Percentiles rank a stretch among this genome's conserved stretches.
Evolutionary conservation across 2,888 invertebrate species (phyloP).

Genomic region (Microplitis manilae): DNA sequence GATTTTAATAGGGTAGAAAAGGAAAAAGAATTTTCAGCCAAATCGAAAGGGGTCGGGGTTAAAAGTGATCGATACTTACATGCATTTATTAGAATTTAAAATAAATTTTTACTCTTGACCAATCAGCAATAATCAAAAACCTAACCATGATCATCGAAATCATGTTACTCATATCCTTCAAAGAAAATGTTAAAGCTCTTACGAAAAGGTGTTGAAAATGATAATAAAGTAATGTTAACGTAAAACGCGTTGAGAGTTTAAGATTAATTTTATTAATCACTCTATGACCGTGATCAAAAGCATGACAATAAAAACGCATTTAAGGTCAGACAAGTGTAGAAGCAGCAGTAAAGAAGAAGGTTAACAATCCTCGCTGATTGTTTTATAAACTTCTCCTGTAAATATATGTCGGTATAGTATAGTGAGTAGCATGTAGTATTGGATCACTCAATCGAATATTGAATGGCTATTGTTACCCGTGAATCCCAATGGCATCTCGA

Average conservation of each 20-base stretch:
- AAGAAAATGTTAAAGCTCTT: background rate
- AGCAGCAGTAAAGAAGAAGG: background rate
- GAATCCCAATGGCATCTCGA: constrained; percentile 7
- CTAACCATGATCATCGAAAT: background rate
- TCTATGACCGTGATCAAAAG: background rate
- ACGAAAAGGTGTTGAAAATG: background rate
- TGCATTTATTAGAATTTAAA: too few species aligned
- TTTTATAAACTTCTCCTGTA: background rate
- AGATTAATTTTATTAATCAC: constrained; percentile 49
- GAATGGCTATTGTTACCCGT: constrained; percentile 20
- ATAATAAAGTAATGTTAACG: background rate
- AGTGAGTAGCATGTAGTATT: background rate
- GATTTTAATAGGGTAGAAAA: too few species aligned
- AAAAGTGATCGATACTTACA: too few species aligned
- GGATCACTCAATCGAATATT: constrained; percentile 17
- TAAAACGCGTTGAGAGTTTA: background rate
- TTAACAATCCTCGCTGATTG: background rate
- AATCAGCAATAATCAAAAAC: background rate
- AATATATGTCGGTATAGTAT: background rate
- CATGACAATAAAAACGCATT: background rate
- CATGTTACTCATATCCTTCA: background rate
- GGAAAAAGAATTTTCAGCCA: too few species aligned
- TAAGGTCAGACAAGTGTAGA: background rate
- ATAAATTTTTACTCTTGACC: background rate
- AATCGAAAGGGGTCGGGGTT: too few species aligned